Percentiles rank a stretch among this genome's conserved stretches.
phyloP scores from a whole-genome alignment of 2,797 vertebrate species.

The Eidolon dupreanum region DNA sequence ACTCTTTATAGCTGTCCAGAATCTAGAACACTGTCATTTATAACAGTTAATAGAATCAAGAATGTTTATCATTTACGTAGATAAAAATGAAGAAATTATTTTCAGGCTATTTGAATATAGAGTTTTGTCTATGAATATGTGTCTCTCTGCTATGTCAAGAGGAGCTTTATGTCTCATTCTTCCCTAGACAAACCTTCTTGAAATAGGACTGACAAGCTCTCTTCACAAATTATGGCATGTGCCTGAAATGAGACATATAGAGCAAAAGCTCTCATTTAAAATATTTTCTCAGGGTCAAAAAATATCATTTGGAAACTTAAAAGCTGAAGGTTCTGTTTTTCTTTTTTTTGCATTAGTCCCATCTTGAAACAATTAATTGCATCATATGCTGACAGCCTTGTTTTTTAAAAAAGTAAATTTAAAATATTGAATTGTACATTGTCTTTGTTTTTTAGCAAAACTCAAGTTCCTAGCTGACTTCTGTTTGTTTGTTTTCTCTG shows the following conservation, averaged over 20 bases:
- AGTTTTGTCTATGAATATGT: neutral
- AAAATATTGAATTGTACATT: neutral
- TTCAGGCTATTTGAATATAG: neutral
- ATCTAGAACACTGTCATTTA: neutral
- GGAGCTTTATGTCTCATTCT: neutral
- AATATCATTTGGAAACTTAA: conserved; percentile 43
- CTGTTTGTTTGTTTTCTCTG: conserved; percentile 80
- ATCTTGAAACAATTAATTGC: no score
- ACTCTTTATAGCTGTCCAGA: neutral
- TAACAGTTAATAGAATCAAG: neutral
- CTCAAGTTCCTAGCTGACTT: conserved; percentile 55
- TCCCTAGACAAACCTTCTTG: neutral
- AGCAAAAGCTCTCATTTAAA: conserved; percentile 42
- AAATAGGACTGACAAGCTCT: neutral
- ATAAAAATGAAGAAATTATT: conserved; percentile 27
- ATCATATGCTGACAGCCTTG: neutral
- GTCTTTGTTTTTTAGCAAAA: conserved; percentile 63
- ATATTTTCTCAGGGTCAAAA: conserved; percentile 59
- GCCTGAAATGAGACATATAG: neutral
- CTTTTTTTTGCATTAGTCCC: no score
- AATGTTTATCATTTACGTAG: neutral
- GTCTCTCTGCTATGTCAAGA: neutral
- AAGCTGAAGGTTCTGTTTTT: neutral
- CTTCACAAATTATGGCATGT: neutral
- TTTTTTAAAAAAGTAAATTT: conserved; percentile 41